Evolutionary conservation across 2,888 invertebrate species (phyloP).

Genomic region (Pseudococcus viburni): DNA sequence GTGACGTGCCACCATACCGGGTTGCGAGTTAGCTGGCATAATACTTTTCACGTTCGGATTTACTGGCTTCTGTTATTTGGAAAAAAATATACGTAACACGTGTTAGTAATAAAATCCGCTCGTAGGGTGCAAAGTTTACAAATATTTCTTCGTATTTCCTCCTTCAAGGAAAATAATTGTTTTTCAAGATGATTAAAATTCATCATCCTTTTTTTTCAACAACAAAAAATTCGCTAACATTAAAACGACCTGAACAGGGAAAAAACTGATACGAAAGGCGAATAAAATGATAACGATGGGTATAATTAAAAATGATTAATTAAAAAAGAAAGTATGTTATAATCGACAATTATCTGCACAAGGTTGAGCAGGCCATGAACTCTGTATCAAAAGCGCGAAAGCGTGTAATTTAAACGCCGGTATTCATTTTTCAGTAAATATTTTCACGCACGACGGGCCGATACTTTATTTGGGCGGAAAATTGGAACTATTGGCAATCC

Average conservation of each 20-base stretch:
- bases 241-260: background rate
- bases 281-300: background rate
- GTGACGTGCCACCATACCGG: constrained; percentile 1
- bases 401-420: background rate
- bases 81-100: background rate
- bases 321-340: background rate
- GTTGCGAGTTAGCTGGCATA: background rate
- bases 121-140: background rate
- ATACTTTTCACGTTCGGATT: background rate
- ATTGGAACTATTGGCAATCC: no score
- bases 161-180: background rate
- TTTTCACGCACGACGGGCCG: background rate
- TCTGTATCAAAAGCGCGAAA: background rate
- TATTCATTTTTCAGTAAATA: background rate
- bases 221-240: background rate
- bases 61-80: background rate
- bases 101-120: background rate
- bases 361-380: constrained; percentile 10
- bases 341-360: background rate
- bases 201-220: background rate
- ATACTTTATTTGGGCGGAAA: background rate
- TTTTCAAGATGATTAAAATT: background rate
- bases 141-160: background rate
- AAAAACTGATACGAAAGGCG: background rate
- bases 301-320: constrained; percentile 1